Evolutionary conservation across 2,113 vertebrate species (phyloP).

Genomic region (Otocyon megalotis): DNA sequence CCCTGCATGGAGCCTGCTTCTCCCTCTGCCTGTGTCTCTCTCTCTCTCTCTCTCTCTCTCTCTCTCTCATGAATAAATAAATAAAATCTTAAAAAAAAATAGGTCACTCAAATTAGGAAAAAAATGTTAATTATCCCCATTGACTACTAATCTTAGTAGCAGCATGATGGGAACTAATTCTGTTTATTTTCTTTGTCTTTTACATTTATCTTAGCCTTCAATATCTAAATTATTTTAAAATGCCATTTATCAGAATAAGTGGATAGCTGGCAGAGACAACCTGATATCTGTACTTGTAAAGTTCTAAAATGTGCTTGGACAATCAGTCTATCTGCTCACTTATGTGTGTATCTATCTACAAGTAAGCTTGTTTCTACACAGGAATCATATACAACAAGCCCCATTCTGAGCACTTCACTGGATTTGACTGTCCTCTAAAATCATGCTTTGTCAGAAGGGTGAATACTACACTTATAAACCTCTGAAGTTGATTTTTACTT

Average conservation of each 20-base stretch:
- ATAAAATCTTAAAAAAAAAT: background rate
- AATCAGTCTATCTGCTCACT: background rate
- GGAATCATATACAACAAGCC: background rate
- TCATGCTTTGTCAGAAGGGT: background rate
- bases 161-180: background rate
- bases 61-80: no score
- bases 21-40: no score
- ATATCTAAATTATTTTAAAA: constrained; percentile 45
- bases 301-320: background rate
- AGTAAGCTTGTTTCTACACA: background rate
- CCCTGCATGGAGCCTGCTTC: no score
- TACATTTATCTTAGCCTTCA: constrained; percentile 24
- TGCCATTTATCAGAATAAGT: constrained; percentile 18
- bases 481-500: constrained; percentile 15
- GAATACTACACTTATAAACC: background rate
- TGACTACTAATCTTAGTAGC: constrained; percentile 40
- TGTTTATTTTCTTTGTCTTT: constrained; percentile 55
- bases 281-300: constrained; percentile 40
- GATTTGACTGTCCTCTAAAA: constrained; percentile 7
- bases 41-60: no score
- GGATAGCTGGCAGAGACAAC: background rate
- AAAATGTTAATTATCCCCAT: background rate
- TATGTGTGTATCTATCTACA: background rate
- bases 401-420: background rate
- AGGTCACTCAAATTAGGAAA: constrained; percentile 7